phyloP scores from a whole-genome alignment of 2,888 invertebrate species.

The Hymenopus coronatus region DNA sequence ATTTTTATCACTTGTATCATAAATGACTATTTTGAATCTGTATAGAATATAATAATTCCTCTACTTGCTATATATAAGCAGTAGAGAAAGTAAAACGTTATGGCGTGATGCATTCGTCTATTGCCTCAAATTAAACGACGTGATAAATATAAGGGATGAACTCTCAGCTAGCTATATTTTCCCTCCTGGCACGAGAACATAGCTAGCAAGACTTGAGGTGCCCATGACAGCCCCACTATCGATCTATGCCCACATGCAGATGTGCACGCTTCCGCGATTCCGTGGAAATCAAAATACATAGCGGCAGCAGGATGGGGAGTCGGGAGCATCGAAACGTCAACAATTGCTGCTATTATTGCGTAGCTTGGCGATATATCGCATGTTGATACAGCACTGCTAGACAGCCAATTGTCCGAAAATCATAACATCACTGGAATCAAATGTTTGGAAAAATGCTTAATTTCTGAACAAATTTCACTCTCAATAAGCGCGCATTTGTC shows the following conservation, averaged over 20 bases:
- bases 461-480: not conserved
- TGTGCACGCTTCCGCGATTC: not conserved
- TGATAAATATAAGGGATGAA: too few relatives aligned
- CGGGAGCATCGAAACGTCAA: not conserved
- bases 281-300: not conserved
- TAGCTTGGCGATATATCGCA: not conserved
- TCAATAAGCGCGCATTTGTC: not conserved
- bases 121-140: too few relatives aligned
- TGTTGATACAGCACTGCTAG: not conserved
- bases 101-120: too few relatives aligned
- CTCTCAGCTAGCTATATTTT: too few relatives aligned
- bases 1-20: too few relatives aligned
- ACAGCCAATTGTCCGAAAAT: not conserved
- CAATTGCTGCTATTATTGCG: not conserved
- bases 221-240: not conserved
- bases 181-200: too few relatives aligned
- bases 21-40: too few relatives aligned
- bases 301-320: too few relatives aligned
- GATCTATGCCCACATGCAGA: not conserved
- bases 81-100: too few relatives aligned
- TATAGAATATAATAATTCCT: too few relatives aligned
- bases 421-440: not conserved
- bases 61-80: too few relatives aligned
- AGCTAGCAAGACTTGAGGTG: not conserved
- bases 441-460: not conserved